Conservation (phyloP, 2,797 vertebrate genomes). For the Enteromius mattozi region DNA sequence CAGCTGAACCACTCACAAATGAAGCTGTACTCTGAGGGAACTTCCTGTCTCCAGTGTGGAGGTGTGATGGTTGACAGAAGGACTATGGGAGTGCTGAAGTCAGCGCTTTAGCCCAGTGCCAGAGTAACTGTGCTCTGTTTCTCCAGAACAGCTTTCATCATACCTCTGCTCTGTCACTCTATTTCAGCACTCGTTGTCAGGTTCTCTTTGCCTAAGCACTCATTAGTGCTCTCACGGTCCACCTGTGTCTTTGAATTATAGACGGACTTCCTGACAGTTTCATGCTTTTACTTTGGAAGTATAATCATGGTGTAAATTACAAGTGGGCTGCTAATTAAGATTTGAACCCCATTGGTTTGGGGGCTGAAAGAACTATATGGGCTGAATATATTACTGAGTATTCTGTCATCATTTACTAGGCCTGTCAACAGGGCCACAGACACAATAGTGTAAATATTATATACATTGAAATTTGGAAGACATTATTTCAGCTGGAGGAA, state of each 20-base stretch:
- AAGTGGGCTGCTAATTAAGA: not conserved
- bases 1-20: not conserved
- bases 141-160: not conserved
- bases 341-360: not conserved
- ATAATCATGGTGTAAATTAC: not conserved
- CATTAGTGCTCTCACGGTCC: not conserved
- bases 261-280: not conserved
- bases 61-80: conserved; percentile 19
- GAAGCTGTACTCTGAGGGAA: not conserved
- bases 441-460: not conserved
- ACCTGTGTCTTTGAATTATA: not conserved
- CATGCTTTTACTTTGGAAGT: not conserved
- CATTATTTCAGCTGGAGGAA: not conserved
- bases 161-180: conserved; percentile 20
- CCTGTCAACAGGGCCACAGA: not conserved
- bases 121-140: not conserved
- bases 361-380: not conserved
- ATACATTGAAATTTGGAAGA: not conserved
- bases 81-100: conserved; percentile 7
- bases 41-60: not conserved
- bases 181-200: not conserved
- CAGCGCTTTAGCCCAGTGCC: not conserved
- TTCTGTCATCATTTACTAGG: not conserved
- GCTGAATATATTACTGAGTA: not conserved
- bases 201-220: not conserved